These are phyloP conservation scores for Pocillopora meandrina DNA, from an alignment of 92 coral and sea anemone genomes.

Conservation along the genomic window DNA sequence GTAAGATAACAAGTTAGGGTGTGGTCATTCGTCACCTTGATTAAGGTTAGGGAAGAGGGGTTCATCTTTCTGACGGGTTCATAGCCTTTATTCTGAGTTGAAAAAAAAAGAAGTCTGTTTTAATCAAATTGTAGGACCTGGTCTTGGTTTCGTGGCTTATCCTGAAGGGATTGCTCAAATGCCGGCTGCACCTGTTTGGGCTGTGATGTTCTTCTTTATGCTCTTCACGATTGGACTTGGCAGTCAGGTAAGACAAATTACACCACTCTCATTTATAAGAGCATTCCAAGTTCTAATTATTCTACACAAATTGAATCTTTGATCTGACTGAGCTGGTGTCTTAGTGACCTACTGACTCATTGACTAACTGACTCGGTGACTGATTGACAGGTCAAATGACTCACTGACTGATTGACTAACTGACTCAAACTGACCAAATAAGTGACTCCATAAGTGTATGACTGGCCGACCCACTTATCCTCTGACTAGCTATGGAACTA, in stretches of 20 bases:
- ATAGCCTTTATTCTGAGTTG: not conserved
- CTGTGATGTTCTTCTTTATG: constrained; percentile 79
- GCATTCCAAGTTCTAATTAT: no score
- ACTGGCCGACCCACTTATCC: not conserved
- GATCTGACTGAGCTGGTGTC: constrained; percentile 15
- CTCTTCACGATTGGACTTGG: constrained; percentile 84
- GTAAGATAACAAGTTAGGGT: constrained; percentile 27
- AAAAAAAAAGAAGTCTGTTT: not conserved
- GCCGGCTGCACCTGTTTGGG: constrained; percentile 85
- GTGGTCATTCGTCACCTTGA: no score
- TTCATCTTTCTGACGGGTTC: no score
- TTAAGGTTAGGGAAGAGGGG: no score
- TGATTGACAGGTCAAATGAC: not conserved
- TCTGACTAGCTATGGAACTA: not conserved
- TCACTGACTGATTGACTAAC: not conserved
- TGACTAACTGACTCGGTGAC: no score
- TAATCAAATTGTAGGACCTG: constrained; percentile 63
- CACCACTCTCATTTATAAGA: no score
- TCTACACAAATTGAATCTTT: constrained; percentile 19
- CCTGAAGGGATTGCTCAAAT: constrained; percentile 88
- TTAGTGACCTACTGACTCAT: no score
- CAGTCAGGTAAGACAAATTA: constrained; percentile 74
- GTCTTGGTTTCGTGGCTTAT: constrained; percentile 84
- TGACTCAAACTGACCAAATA: not conserved
- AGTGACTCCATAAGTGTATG: not conserved